A percentile compares a stretch with the other conserved stretches of the same genome.
These are phyloP conservation scores for Microcebus jonahi DNA, from an alignment of 2,113 vertebrate species.

Conservation along the genomic window DNA sequence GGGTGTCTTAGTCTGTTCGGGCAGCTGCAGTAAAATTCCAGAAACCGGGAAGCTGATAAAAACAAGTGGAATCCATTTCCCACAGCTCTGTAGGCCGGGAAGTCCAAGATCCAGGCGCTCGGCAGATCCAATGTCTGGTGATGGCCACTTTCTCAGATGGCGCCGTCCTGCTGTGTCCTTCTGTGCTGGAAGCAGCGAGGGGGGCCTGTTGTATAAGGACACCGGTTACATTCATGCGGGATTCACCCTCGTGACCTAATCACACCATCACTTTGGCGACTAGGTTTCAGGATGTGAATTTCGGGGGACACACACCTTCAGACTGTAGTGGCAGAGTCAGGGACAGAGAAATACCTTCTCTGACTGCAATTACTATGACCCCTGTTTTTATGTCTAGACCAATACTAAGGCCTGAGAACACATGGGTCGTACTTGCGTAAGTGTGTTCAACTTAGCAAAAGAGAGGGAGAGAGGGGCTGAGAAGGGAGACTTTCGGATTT, in stretches of 20 bases:
- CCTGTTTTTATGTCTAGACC: neutral
- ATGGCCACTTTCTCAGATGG: neutral
- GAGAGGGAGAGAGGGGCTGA: neutral
- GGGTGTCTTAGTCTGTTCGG: neutral
- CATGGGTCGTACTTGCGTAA: neutral
- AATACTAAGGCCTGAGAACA: neutral
- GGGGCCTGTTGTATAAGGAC: neutral
- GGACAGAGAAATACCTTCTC: neutral
- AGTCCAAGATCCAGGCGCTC: neutral
- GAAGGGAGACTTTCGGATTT: neutral
- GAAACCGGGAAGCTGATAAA: neutral
- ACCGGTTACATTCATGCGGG: neutral
- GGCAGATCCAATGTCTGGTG: neutral
- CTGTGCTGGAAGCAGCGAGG: neutral
- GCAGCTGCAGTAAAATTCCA: neutral
- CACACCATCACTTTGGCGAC: neutral
- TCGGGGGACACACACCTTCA: no score
- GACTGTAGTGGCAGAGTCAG: fast-evolving
- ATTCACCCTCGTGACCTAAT: neutral
- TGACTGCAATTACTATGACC: neutral
- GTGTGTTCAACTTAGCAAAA: neutral
- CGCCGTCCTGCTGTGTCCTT: neutral
- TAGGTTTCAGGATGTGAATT: neutral
- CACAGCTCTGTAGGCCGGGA: neutral
- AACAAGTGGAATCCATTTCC: neutral